Conservation (phyloP, 2,888 invertebrate genomes). For the Dasysyrphus tricinctus region DNA sequence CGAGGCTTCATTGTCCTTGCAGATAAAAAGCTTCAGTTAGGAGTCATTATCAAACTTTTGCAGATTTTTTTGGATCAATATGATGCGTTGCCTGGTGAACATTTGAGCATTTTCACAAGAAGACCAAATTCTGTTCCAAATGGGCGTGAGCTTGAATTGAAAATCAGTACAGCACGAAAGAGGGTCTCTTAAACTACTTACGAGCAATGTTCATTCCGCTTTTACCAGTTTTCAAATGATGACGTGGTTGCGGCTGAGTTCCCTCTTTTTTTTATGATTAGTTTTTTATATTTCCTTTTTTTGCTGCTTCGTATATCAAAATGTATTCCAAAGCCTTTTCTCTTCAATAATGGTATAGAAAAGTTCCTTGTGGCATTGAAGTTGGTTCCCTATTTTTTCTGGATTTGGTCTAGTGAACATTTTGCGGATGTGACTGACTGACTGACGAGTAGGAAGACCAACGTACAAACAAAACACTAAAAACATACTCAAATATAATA, state of each 20-base stretch:
- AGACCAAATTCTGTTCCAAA: too few species aligned
- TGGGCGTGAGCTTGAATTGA: too few species aligned
- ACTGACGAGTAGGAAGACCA: conserved; percentile 52
- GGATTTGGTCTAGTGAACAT: conserved; percentile 71
- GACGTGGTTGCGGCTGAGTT: neutral
- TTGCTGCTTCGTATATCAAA: neutral
- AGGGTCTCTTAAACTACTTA: neutral
- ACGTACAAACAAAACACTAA: conserved; percentile 8
- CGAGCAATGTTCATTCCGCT: neutral
- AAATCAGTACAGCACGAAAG: neutral
- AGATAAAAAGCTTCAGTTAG: too few species aligned
- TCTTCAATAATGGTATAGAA: neutral
- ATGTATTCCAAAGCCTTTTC: neutral
- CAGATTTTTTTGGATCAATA: too few species aligned
- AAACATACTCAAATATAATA: neutral
- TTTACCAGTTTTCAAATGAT: neutral
- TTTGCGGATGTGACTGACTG: conserved; percentile 69
- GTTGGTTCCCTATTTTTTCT: conserved; percentile 45
- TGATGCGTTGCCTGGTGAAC: too few species aligned
- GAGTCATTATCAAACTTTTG: too few species aligned
- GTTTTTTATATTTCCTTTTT: neutral
- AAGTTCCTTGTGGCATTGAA: conserved; percentile 35
- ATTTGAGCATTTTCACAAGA: too few species aligned
- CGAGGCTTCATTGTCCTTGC: too few species aligned
- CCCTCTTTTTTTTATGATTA: neutral